Conservation (phyloP, 2,113 vertebrate genomes). For the Alligator mississippiensis region DNA sequence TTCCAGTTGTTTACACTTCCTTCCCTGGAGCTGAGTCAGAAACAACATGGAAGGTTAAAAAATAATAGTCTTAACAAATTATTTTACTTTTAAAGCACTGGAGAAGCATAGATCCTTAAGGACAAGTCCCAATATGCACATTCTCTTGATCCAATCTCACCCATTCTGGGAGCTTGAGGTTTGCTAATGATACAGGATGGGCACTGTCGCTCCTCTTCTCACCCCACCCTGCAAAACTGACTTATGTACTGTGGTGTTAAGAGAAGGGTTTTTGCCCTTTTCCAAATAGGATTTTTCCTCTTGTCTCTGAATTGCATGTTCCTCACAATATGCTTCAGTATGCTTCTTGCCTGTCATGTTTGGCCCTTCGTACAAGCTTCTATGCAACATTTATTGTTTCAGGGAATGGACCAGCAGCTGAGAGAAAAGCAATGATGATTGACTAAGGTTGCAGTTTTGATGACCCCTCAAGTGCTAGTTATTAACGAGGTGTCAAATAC, state of each 20-base stretch:
- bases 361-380: not conserved
- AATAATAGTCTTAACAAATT: not conserved
- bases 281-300: not conserved
- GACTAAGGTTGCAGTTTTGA: not conserved
- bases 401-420: not conserved
- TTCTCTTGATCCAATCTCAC: not conserved
- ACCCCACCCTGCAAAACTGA: not conserved
- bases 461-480: not conserved
- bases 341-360: not conserved
- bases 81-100: not conserved
- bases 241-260: not conserved
- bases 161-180: not conserved
- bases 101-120: not conserved
- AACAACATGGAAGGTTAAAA: not conserved
- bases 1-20: not conserved
- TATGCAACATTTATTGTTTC: not conserved
- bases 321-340: too few species aligned
- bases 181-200: not conserved
- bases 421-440: not conserved
- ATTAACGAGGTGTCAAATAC: not conserved
- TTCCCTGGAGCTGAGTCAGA: not conserved
- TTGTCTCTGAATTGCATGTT: not conserved
- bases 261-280: not conserved
- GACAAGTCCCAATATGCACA: not conserved
- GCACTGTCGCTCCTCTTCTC: not conserved